A percentile compares a stretch with the other conserved stretches of the same genome.
These are phyloP conservation scores for Drosophila mimetica DNA, from an alignment of 2,888 invertebrate species.

Conservation along the genomic window DNA sequence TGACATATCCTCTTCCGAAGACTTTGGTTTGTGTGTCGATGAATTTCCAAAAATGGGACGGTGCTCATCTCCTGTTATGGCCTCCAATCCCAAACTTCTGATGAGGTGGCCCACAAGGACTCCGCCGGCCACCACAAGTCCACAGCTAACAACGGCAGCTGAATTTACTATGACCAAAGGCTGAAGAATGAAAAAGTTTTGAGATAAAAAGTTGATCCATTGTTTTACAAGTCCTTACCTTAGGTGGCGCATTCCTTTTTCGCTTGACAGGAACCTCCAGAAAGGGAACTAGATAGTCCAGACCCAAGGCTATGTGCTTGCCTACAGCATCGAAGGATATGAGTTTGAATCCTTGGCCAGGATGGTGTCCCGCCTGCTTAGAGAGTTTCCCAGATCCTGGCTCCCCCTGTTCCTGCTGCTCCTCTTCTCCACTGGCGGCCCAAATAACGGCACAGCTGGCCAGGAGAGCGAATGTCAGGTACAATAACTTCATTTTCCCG, in stretches of 20 bases:
- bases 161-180: conserved; percentile 74
- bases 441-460: conserved; percentile 38
- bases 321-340: conserved; percentile 74
- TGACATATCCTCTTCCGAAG: not conserved
- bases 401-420: conserved; percentile 3
- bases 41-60: conserved; percentile 8
- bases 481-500: conserved; percentile 53
- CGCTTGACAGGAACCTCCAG: conserved; percentile 73
- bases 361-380: conserved; percentile 15
- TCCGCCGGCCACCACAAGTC: conserved; percentile 67
- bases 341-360: conserved; percentile 39
- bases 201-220: no score
- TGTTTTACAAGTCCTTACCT: no score
- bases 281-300: conserved; percentile 77
- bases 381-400: conserved; percentile 4
- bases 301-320: conserved; percentile 65
- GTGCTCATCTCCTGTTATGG: conserved; percentile 32
- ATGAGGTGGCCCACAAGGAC: conserved; percentile 63
- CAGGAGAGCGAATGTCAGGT: conserved; percentile 37
- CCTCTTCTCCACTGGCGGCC: conserved; percentile 36
- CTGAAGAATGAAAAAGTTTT: conserved; percentile 35
- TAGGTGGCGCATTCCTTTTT: conserved; percentile 58
- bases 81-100: conserved; percentile 61
- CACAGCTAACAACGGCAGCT: conserved; percentile 71
- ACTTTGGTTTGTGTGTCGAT: not conserved